phyloP scores from a whole-genome alignment of 2,888 invertebrate species.

The Leptinotarsa tumamoca region DNA sequence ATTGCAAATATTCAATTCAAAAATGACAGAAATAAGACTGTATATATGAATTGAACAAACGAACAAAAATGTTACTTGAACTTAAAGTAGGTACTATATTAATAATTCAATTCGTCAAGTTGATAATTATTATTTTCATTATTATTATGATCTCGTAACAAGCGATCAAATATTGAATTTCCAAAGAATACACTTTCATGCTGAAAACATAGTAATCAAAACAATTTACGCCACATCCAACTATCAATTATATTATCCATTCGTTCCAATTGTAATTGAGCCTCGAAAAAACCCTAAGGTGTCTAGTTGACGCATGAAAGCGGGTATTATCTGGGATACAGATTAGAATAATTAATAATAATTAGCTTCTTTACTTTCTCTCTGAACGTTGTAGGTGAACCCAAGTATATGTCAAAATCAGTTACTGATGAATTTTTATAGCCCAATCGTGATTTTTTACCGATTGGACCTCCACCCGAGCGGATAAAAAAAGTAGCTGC shows the following conservation, averaged over 20 bases:
- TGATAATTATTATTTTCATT: no score
- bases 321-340: not conserved
- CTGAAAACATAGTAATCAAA: not conserved
- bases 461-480: conserved; percentile 10
- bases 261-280: conserved; percentile 8
- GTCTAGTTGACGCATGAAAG: conserved; percentile 22
- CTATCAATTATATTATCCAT: conserved; percentile 11
- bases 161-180: no score
- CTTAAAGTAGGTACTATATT: no score
- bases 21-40: no score
- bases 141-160: no score
- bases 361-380: conserved; percentile 23
- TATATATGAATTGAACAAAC: no score
- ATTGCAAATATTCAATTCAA: no score
- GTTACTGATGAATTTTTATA: conserved; percentile 20
- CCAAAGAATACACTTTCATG: conserved; percentile 7
- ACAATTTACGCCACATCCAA: conserved; percentile 6
- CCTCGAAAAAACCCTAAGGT: conserved; percentile 11
- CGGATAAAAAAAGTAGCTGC: conserved; percentile 12
- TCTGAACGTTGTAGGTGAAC: conserved; percentile 24
- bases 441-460: conserved; percentile 23
- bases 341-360: conserved; percentile 22
- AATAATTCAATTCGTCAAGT: no score
- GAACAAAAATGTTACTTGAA: no score
- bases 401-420: conserved; percentile 15